Conservation (phyloP, 1,140 invertebrate species). For the Chlorops oryzae region DNA sequence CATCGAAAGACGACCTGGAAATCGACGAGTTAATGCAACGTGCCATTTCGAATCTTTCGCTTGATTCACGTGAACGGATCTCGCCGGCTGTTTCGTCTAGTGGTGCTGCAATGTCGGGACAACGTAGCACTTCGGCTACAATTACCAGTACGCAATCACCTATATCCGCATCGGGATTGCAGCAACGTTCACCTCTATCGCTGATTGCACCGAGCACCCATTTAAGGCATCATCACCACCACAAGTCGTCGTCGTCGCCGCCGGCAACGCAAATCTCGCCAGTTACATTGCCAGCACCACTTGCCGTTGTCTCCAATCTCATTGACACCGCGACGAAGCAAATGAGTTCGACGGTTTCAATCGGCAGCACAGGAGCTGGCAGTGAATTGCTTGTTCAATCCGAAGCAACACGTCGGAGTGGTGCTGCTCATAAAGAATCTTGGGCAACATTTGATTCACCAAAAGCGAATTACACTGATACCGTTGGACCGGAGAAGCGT, state of each 20-base stretch:
- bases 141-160: conserved; percentile 12
- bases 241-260: no score
- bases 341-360: conserved; percentile 25
- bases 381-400: no score
- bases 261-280: conserved; percentile 43
- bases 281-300: conserved; percentile 33
- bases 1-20: conserved; percentile 40
- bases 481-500: conserved; percentile 14
- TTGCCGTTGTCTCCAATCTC: conserved; percentile 39
- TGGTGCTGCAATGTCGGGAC: background rate
- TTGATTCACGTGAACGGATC: conserved; percentile 40
- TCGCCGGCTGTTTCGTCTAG: conserved; percentile 30
- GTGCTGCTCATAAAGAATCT: conserved; percentile 24
- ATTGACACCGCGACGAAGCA: conserved; percentile 41
- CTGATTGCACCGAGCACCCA: conserved; percentile 15
- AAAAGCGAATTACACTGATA: conserved; percentile 19
- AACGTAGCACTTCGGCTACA: conserved; percentile 1
- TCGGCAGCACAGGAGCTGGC: no score
- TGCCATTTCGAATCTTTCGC: conserved; percentile 43
- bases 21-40: conserved; percentile 46
- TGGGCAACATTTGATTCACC: conserved; percentile 48
- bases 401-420: conserved; percentile 10
- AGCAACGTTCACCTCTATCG: conserved; percentile 13
- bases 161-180: conserved; percentile 15
- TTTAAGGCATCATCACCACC: conserved; percentile 5